Conservation (phyloP, 2,797 vertebrate genomes). For the Mormyrops boulengeri region DNA sequence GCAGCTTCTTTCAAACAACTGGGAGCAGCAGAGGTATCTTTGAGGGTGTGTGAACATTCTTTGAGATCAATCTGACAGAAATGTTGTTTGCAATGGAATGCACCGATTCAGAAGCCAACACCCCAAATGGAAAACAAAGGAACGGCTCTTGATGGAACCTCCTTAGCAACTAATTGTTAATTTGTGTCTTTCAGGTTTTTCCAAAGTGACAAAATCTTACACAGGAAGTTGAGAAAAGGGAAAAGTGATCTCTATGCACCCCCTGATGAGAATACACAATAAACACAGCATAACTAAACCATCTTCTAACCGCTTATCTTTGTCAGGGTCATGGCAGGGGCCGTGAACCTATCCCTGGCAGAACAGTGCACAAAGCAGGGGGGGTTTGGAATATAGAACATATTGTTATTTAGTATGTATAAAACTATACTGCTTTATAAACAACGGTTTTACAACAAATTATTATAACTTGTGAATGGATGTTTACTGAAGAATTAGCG, state of each 20-base stretch:
- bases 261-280: background rate
- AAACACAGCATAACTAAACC: background rate
- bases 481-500: background rate
- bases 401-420: background rate
- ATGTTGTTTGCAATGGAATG: constrained; percentile 7
- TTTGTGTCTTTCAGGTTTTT: background rate
- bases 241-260: background rate
- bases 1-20: constrained; percentile 31
- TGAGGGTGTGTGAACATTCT: constrained; percentile 64
- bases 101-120: constrained; percentile 8
- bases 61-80: constrained; percentile 33
- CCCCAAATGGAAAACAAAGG: constrained; percentile 3
- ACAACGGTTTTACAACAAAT: background rate
- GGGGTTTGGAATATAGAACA: background rate
- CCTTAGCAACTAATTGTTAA: background rate
- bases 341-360: background rate
- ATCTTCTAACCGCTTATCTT: background rate
- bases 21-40: constrained; percentile 36
- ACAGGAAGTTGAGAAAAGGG: background rate
- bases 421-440: background rate
- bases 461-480: background rate
- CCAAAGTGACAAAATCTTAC: background rate
- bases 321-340: background rate
- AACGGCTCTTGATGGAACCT: background rate
- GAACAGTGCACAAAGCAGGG: background rate